Evolutionary conservation across 2,113 vertebrate species (phyloP).

Genomic region (Proteles cristata): DNA sequence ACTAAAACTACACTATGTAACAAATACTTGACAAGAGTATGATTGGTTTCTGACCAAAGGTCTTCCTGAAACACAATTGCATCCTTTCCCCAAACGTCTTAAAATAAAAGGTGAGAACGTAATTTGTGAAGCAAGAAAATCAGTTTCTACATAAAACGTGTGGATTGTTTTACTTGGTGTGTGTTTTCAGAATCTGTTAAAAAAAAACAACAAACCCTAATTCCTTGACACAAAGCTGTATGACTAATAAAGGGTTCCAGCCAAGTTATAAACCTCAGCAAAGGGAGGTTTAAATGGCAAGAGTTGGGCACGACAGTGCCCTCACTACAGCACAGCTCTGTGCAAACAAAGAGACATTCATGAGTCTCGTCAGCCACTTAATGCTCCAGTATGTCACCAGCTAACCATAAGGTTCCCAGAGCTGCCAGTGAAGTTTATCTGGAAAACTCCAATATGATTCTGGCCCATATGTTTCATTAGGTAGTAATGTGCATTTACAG

Average conservation of each 20-base stretch:
- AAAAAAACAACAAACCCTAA: neutral
- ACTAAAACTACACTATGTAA: neutral
- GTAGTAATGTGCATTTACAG: neutral
- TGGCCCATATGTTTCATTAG: neutral
- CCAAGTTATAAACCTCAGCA: conserved; percentile 68
- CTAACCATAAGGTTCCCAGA: conserved; percentile 27
- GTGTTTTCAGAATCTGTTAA: conserved; percentile 45
- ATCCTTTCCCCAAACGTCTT: neutral
- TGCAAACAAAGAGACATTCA: conserved; percentile 80
- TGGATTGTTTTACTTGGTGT: neutral
- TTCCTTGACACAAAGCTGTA: neutral
- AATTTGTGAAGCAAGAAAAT: neutral
- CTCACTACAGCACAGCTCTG: neutral
- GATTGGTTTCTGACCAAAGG: conserved; percentile 35
- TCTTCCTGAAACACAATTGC: conserved; percentile 36
- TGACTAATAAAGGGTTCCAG: conserved; percentile 48
- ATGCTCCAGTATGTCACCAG: conserved; percentile 33
- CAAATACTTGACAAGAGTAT: neutral
- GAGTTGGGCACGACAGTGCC: conserved; percentile 64
- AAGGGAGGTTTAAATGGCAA: conserved; percentile 77
- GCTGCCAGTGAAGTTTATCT: conserved; percentile 8
- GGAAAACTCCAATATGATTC: conserved; percentile 25
- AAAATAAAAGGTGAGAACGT: neutral
- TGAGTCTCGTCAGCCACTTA: conserved; percentile 53
- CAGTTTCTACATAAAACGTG: neutral